Base-by-base conservation (phyloP, 1,140 invertebrate species). In the Oscheius sp. region DNA sequence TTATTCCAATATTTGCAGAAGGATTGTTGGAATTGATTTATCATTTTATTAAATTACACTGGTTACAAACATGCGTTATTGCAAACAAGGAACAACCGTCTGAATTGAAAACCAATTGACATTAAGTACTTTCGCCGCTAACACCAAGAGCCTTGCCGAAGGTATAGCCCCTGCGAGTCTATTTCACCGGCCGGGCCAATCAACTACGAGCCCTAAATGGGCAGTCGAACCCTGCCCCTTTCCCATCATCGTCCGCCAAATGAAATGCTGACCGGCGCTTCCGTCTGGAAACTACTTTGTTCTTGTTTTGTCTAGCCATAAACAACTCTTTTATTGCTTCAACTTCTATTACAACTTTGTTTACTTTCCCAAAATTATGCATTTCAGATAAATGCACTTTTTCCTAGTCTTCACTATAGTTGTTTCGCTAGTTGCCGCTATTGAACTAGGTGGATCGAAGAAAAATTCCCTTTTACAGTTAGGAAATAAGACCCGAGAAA, bases 181-280 rank as follows among this genome's bases (percentile, higher is more conserved):
- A 42, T 42, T 55, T 23, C 7, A 7, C 4, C 15, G 23, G 15
- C 23, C 49, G 15, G 28, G 28, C 49, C 49, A 55, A 55, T 55
- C 49, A 55, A 55, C 49, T 20, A 23, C 49, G 49, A n/a, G n/a
- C n/a, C n/a, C n/a, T 26, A 55, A 55, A 55, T 55, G 49, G 49
- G 49, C 49, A 20, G 49, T 55, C 15, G 49, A 55, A 55, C 49
- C 28, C 49, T 23, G n/a, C n/a, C 49, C 49, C 49, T 10, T 55
- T 55, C 28, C 23, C 49, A 55, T 55, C 49, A 55, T 55, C 23
- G 15, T 55, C 49, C 49, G 49, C 49, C 49, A 55, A 55, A 55
- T 23, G 49, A 55, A 26, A 55, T 55, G 49, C 23, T 55, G 38
- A n/a, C n/a, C 49, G 7, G 49, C 15, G 15, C 23, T 55, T 15